These are phyloP conservation scores for Cyprinella venusta DNA, from an alignment of 2,797 vertebrate genomes.

Conservation along the genomic window DNA sequence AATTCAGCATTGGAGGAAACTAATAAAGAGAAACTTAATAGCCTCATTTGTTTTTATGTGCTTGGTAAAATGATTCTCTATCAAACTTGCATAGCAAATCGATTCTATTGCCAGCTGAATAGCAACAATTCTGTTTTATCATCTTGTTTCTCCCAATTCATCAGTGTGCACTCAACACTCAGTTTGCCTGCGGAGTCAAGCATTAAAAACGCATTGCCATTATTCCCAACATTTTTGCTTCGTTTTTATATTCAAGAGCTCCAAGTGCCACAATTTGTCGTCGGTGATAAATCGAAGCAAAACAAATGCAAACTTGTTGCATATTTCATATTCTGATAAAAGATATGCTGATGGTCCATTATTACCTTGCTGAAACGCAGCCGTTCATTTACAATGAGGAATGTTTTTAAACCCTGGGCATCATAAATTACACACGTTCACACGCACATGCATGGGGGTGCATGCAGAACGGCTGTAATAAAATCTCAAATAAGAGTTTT, in stretches of 20 bases:
- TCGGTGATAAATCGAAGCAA: constrained; percentile 66
- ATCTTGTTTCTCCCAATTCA: constrained; percentile 46
- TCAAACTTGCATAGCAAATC: constrained; percentile 28
- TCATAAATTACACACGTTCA: constrained; percentile 68
- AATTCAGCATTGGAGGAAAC: constrained; percentile 31
- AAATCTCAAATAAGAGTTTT: constrained; percentile 43
- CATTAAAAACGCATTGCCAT: constrained; percentile 53
- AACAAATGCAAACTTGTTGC: constrained; percentile 69
- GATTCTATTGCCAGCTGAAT: constrained; percentile 9
- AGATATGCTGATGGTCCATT: constrained; percentile 68
- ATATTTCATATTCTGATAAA: constrained; percentile 75
- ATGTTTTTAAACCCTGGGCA: constrained; percentile 67
- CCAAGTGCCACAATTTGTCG: constrained; percentile 35
- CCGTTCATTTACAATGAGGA: constrained; percentile 65
- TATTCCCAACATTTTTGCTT: constrained; percentile 55
- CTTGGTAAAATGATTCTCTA: constrained; percentile 23
- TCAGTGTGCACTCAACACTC: constrained; percentile 33
- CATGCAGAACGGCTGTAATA: constrained; percentile 12
- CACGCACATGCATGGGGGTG: background rate
- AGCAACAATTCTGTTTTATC: constrained; percentile 18
- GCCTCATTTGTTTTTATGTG: constrained; percentile 29
- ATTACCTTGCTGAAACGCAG: constrained; percentile 63
- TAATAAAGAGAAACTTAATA: constrained; percentile 35
- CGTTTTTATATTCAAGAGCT: constrained; percentile 57
- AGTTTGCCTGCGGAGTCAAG: constrained; percentile 36